Evolutionary conservation across 1,140 invertebrate genomes (phyloP), one percentile per base, ranked within the genome.

Genomic region (Ceratosolen solmsi): DNA sequence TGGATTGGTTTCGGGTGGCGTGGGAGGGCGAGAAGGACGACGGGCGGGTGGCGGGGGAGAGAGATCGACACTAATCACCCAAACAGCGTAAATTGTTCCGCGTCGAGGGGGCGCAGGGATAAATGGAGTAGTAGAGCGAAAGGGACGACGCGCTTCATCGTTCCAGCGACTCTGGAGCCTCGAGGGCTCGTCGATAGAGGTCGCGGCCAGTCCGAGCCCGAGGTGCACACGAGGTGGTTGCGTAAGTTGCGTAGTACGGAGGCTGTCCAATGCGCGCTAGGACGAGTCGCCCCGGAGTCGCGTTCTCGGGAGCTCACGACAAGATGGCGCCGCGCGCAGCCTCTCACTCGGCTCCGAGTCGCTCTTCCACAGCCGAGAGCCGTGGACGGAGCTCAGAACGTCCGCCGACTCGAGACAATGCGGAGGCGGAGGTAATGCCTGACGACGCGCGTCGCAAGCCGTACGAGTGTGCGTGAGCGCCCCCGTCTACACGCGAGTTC

Each of bases 341-440:
- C 70, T 70, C 68, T 51, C 41, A 25, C 38, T 27, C 13, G 17
- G 38, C 68, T 71, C 68, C 22, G 41, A 46, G 41, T 46, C 51
- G 5, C 51, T 3, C 51, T 5, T 15, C 41, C 7, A 5, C 41
- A 13, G 41, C 41, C 13, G 7, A 13, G 41, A 46, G 41, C 41
- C 13, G 7, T 13, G n/a, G 17, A 13, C 4, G n/a, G 36, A 33
- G 27, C 51, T 83, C 84, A 86, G 84, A 84, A 56, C 46, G 85
- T 86, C 84, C 78, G 79, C 63, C 82, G 86, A 86, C 85, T 86
- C 73, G 81, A 83, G 81, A 84, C 85, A 84, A 85, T 86, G 84
- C 84, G 84, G 86, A 85, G 80, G 80, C 38, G 78, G 68, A 36
- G 36, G 68, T 79, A 72, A 33, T 72, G 78, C 83, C 80, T 80